Evolutionary conservation across 2,113 vertebrate genomes (phyloP).

Genomic region (Junco hyemalis): DNA sequence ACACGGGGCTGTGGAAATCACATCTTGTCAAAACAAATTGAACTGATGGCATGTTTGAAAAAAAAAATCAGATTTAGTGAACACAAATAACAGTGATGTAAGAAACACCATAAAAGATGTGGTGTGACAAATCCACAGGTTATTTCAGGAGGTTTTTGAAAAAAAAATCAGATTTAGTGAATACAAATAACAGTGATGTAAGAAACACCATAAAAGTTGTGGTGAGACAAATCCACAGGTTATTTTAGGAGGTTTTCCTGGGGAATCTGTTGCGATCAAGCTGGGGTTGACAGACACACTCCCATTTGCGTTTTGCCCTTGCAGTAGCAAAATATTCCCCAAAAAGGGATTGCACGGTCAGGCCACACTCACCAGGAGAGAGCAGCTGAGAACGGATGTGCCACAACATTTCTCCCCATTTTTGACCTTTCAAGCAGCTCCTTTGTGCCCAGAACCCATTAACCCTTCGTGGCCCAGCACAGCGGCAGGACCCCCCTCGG

Average conservation of each 20-base stretch:
- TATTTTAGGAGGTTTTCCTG: neutral
- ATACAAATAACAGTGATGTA: neutral
- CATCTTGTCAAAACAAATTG: neutral
- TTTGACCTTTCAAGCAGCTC: neutral
- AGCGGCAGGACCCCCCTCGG: neutral
- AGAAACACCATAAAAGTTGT: rapidly evolving
- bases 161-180: neutral
- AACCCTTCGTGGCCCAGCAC: neutral
- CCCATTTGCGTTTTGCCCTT: neutral
- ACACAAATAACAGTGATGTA: neutral
- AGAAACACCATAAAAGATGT: rapidly evolving
- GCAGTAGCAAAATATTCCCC: neutral
- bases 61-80: neutral
- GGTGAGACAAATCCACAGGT: rapidly evolving
- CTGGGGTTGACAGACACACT: neutral
- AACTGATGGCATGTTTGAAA: neutral
- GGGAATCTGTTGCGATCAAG: neutral
- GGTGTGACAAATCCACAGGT: rapidly evolving
- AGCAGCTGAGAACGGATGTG: neutral
- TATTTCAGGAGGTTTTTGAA: too few species aligned
- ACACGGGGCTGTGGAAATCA: neutral
- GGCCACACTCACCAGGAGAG: neutral
- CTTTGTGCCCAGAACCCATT: neutral
- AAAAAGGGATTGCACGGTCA: neutral
- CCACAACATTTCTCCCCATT: neutral